Evolutionary conservation across 2,888 invertebrate genomes (phyloP).

Genomic region (Caenorhabditis becei): DNA sequence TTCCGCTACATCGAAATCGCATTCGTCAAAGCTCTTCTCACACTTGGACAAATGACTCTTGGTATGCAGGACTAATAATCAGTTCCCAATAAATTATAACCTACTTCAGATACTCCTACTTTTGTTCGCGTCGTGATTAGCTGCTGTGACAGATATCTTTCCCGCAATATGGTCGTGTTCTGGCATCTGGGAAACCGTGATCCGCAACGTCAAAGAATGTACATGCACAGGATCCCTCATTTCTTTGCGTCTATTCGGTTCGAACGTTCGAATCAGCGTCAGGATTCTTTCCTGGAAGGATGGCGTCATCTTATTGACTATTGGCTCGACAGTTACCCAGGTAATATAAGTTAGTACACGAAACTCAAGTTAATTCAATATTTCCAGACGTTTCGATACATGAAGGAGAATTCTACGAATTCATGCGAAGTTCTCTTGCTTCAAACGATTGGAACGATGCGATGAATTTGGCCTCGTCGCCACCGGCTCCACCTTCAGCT

Average conservation of each 20-base stretch:
- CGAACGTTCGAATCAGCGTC: neutral
- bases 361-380: too few species aligned
- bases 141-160: slow-evolving; percentile 10
- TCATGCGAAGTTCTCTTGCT: neutral
- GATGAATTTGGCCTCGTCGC: neutral
- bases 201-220: neutral
- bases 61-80: neutral
- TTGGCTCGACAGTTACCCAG: neutral
- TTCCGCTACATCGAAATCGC: slow-evolving; percentile 34
- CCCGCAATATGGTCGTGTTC: slow-evolving; percentile 28
- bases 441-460: slow-evolving; percentile 11
- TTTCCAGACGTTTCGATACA: neutral
- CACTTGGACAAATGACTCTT: neutral
- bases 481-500: neutral
- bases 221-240: neutral
- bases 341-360: neutral
- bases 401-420: neutral
- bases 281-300: neutral
- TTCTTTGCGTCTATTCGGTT: slow-evolving; percentile 16
- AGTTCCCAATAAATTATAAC: too few species aligned
- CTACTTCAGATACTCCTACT: neutral
- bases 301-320: neutral
- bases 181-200: neutral
- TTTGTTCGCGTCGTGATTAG: neutral
- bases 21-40: slow-evolving; percentile 20